These are phyloP conservation scores for Spheniscus mendiculus DNA, from an alignment of 2,113 vertebrate genomes.

Conservation along the genomic window DNA sequence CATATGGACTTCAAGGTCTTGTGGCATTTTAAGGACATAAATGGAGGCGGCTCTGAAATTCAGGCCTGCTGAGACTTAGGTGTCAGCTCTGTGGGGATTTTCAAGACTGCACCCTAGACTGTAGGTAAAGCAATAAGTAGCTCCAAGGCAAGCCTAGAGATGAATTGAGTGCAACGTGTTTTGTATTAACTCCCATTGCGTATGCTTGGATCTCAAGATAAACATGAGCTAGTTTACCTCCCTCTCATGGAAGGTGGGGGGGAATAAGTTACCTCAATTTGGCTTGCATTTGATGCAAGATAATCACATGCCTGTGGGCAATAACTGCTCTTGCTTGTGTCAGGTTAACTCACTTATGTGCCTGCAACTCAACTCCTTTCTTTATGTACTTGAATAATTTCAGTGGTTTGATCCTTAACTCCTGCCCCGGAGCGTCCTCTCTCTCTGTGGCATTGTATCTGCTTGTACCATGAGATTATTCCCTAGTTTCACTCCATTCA, in stretches of 20 bases:
- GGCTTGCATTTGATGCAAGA: neutral
- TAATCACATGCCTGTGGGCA: neutral
- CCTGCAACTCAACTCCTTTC: neutral
- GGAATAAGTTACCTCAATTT: neutral
- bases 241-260: neutral
- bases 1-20: neutral
- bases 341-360: neutral
- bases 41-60: neutral
- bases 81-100: neutral
- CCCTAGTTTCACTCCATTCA: neutral
- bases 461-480: neutral
- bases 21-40: neutral
- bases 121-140: neutral
- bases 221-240: neutral
- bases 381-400: neutral
- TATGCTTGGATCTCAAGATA: neutral
- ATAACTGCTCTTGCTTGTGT: neutral
- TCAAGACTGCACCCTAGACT: neutral
- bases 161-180: fast-evolving
- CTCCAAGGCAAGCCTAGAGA: neutral
- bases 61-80: neutral
- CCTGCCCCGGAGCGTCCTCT: neutral
- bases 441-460: neutral
- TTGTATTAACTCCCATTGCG: neutral
- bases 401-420: neutral